These are phyloP conservation scores for Sebastes fasciatus DNA, from an alignment of 2,113 vertebrate genomes.

Conservation along the genomic window DNA sequence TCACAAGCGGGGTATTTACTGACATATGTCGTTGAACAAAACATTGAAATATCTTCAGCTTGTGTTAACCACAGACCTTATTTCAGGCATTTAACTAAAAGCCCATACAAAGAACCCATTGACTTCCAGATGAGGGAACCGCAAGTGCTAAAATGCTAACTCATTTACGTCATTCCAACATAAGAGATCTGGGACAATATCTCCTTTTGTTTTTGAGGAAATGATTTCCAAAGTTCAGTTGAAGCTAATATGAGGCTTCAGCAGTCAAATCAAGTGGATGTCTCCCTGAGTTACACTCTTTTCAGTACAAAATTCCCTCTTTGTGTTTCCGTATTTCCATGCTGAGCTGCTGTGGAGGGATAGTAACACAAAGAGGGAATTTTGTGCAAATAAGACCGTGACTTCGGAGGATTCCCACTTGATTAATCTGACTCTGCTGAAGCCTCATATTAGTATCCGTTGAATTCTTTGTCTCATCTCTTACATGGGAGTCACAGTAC, in stretches of 20 bases:
- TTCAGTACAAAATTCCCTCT: neutral
- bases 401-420: neutral
- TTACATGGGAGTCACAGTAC: neutral
- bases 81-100: too few relatives aligned
- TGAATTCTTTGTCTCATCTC: neutral
- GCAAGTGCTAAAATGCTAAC: too few relatives aligned
- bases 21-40: too few relatives aligned
- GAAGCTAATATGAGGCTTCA: neutral
- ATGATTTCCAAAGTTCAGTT: too few relatives aligned
- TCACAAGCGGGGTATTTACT: too few relatives aligned
- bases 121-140: too few relatives aligned
- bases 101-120: too few relatives aligned
- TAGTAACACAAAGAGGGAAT: constrained; percentile 4
- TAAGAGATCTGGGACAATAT: neutral
- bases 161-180: neutral
- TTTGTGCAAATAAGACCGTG: neutral
- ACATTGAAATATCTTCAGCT: too few relatives aligned
- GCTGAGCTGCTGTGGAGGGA: neutral
- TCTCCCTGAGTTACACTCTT: neutral
- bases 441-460: neutral
- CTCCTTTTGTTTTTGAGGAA: neutral
- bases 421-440: neutral
- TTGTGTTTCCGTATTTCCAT: neutral
- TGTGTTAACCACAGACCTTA: too few relatives aligned
- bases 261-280: too few relatives aligned